Evolutionary conservation across 2,113 vertebrate genomes (phyloP), one percentile per base, ranked within the genome.

Genomic region (Microcebus tavaratra): DNA sequence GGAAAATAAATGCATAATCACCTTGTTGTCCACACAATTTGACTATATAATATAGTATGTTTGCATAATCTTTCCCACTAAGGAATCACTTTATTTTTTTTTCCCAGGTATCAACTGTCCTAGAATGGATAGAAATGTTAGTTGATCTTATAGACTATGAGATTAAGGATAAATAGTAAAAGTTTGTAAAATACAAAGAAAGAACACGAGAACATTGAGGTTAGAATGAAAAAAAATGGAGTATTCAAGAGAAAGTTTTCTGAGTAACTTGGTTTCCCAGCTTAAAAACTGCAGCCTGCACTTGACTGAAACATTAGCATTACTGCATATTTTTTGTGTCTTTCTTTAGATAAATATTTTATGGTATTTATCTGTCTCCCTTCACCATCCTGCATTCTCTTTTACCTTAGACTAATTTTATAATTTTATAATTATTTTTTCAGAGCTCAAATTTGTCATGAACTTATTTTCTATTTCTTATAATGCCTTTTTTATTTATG

Each of bases 361-460:
- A 21, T 63, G 18, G 10, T 53, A 27, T 36, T 48, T 9, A 45
- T 73, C 21, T 86, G 9, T 27, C 18, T 75, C 1, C 3, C 7
- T 91, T 42, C 70, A 70, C n/a, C 36, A 42, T 45, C 34, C 34
- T 73, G 6, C 8, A 88, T 48, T 65, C 23, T 65, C 7, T 12
- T 68, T 78, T 68, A 88, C 48, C 27, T 53, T 65, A 55, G 63
- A 91, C 8, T 76, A 45, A 68, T 61, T 84, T 90, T 84, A n/a
- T n/a, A n/a, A n/a, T n/a, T n/a, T n/a, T 84, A 45, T 76, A 70
- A 84, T 68, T 67, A 63, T 11, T 59, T 90, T 70, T 65, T 83
- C 27, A 53, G 8, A 80, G 12, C 42, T 90, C 21, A 45, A 55
- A 55, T 78, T 83, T 84, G 18, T 45, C 61, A 83, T 39, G 34